Evolutionary conservation across 2,797 vertebrate genomes (phyloP).

Genomic region (Myoxocephalus aenaeus): DNA sequence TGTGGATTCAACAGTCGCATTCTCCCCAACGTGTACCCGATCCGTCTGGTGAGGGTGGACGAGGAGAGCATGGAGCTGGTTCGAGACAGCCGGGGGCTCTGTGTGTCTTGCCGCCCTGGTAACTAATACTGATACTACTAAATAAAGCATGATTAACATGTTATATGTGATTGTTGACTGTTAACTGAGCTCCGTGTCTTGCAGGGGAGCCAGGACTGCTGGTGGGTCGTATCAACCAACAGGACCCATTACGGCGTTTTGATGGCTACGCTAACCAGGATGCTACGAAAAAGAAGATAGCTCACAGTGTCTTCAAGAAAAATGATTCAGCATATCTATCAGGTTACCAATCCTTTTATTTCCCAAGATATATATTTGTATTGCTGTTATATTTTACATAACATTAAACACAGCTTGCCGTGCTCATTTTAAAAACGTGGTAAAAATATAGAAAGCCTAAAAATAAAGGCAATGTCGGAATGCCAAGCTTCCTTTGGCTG

Average conservation of each 20-base stretch:
- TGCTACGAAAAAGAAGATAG: conserved; percentile 91
- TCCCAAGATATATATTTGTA: background rate
- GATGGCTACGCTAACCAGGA: conserved; percentile 92
- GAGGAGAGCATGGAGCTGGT: conserved; percentile 92
- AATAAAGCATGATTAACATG: background rate
- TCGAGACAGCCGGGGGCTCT: conserved; percentile 87
- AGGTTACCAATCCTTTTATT: conserved; percentile 72
- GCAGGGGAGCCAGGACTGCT: conserved; percentile 91
- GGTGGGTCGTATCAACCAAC: conserved; percentile 91
- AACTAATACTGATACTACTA: conserved; percentile 42
- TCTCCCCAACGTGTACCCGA: conserved; percentile 90
- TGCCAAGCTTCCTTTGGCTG: background rate
- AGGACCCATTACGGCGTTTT: conserved; percentile 90
- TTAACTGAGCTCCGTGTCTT: conserved; percentile 9
- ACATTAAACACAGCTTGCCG: background rate
- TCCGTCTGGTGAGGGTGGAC: conserved; percentile 90
- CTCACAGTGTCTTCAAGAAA: conserved; percentile 87
- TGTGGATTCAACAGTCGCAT: conserved; percentile 95
- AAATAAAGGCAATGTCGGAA: background rate
- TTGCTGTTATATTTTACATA: background rate
- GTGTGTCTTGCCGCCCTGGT: conserved; percentile 89
- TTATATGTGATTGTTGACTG: background rate
- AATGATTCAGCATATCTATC: conserved; percentile 93
- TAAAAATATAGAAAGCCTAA: background rate
- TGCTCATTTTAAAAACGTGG: background rate